These are phyloP conservation scores for Prinia subflava DNA, from an alignment of 2,113 vertebrate genomes.

Conservation along the genomic window DNA sequence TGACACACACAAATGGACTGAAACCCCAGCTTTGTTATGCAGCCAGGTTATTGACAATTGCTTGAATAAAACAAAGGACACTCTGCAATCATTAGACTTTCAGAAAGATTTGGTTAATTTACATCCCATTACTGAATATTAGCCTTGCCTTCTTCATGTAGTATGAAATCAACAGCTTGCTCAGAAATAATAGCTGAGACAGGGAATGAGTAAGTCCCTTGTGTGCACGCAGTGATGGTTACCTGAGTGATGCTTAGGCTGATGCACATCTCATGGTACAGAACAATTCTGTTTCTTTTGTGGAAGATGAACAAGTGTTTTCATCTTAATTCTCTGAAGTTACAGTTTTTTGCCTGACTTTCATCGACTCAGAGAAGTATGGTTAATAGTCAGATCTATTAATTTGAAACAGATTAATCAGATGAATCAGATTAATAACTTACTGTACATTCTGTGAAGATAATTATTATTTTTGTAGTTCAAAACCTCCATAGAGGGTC, in stretches of 20 bases:
- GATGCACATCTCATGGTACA: background rate
- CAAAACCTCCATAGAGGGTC: background rate
- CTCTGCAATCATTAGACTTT: background rate
- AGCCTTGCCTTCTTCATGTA: background rate
- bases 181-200: constrained; percentile 1
- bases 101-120: constrained; percentile 9
- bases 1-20: background rate
- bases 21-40: background rate
- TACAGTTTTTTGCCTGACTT: background rate
- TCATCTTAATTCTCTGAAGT: background rate
- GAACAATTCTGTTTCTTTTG: background rate
- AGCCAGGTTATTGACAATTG: background rate
- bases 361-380: background rate
- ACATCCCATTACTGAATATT: background rate
- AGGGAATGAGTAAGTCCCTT: background rate
- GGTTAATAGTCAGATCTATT: background rate
- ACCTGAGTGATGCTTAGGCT: background rate
- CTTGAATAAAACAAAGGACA: background rate
- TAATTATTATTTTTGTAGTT: background rate
- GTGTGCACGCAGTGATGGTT: background rate
- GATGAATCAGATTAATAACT: background rate
- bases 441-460: background rate
- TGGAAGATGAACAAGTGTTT: background rate
- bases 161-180: constrained; percentile 2
- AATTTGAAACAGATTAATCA: background rate